Evolutionary conservation across 2,888 invertebrate genomes (phyloP), one percentile per base, ranked within the genome.

Genomic region (Andrena fulva): DNA sequence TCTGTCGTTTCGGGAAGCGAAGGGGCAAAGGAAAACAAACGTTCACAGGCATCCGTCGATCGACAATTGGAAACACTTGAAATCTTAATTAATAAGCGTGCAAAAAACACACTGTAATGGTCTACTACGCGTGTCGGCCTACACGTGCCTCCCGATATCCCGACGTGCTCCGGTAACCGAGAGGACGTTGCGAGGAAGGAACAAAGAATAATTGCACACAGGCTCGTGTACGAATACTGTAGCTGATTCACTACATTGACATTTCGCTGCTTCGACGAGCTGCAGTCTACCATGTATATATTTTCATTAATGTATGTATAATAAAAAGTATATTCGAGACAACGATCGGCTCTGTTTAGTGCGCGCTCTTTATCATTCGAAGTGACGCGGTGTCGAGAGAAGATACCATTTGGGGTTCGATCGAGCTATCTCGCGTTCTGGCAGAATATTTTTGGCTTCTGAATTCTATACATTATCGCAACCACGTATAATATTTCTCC

Each of bases 251-350:
- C 24, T 89, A 77, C 77, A 88, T 90, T 90, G 91, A 91, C 87
- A 92, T 92, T 73, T 92, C 90, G 91, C 92, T 92, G 93, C 92
- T 93, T 92, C 90, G 90, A 92, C 87, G 91, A 93, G 91, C 92
- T 91, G 92, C 92, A 92, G 92, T 93, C 92, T 93, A 93, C 92
- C 93, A 93, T 93, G 93, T 93, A 93, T 93, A 93, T 93, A 93
- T 93, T 93, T 93, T 93, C 93, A 93, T 93, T 92, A 93, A 93
- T 93, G 92, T 93, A 92, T 93, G 93, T 93, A 93, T 90, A 93
- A 93, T 93, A 93, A 93, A 93, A 93, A 91, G 84, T 89, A 89
- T 90, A 90, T 90, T 90, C 89, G 87, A 89, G 86, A 90, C 79
- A 89, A 85, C 54, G 20, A 64, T 27, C 56, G 42, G 27, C 52